Evolutionary conservation across 2,888 invertebrate genomes (phyloP).

Genomic region (Xanthorhoe designata): DNA sequence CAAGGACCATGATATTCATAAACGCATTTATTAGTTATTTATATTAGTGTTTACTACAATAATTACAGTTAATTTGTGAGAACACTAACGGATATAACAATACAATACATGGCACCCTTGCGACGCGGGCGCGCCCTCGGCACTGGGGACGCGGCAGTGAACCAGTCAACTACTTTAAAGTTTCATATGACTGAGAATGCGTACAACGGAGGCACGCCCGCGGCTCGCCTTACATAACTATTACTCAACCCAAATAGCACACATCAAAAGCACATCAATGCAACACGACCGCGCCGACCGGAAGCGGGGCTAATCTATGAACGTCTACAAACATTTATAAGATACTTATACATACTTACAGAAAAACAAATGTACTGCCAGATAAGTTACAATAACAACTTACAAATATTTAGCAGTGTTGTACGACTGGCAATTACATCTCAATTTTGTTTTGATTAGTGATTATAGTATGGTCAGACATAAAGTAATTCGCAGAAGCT

Average conservation of each 20-base stretch:
- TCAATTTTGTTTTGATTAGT: background rate
- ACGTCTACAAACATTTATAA: background rate
- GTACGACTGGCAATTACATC: background rate
- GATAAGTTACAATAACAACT: background rate
- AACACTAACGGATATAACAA: constrained; percentile 39
- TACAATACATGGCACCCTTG: constrained; percentile 51
- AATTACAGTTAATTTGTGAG: constrained; percentile 45
- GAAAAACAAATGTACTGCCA: background rate
- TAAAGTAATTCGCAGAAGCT: background rate
- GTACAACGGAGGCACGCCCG: constrained; percentile 6
- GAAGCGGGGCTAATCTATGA: background rate
- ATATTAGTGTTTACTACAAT: constrained; percentile 54
- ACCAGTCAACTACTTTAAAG: too few relatives aligned
- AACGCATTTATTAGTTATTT: constrained; percentile 68
- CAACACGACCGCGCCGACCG: constrained; percentile 1
- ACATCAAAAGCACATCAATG: constrained; percentile 25
- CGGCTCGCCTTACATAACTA: constrained; percentile 24
- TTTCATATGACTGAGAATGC: background rate
- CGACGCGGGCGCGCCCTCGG: constrained; percentile 21
- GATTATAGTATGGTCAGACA: background rate
- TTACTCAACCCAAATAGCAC: constrained; percentile 6
- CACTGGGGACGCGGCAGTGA: background rate
- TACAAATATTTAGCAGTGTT: background rate
- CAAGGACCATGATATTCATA: constrained; percentile 38
- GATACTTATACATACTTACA: background rate